Conservation (phyloP, 2,888 invertebrate species). For the Lasioglossum leucozonium region DNA sequence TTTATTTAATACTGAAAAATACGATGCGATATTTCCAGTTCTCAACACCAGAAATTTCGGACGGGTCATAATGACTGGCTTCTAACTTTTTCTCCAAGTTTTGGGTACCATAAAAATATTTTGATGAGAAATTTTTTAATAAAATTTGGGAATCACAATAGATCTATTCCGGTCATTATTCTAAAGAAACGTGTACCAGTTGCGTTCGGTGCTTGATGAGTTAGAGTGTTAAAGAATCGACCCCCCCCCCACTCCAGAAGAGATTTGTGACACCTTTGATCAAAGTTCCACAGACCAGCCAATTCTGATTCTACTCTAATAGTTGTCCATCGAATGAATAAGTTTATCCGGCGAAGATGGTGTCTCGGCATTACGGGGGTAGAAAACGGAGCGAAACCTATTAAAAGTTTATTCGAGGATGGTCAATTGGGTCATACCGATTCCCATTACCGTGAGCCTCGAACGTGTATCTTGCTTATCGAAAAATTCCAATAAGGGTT, state of each 20-base stretch:
- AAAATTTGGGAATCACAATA: not conserved
- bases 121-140: not conserved
- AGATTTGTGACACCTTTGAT: not conserved
- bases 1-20: too few relatives aligned
- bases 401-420: conserved; percentile 20
- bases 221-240: not conserved
- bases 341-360: not conserved
- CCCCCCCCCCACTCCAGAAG: too few relatives aligned
- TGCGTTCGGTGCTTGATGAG: not conserved
- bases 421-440: conserved; percentile 18
- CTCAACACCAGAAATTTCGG: not conserved
- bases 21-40: too few relatives aligned
- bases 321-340: conserved; percentile 2
- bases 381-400: not conserved
- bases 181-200: not conserved
- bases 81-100: not conserved
- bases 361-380: not conserved
- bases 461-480: conserved; percentile 23
- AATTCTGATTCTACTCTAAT: not conserved
- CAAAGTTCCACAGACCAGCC: not conserved
- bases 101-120: not conserved
- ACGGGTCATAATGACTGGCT: not conserved
- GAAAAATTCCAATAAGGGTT: conserved; percentile 10
- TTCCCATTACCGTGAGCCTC: conserved; percentile 2
- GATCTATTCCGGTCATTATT: not conserved